These are phyloP conservation scores for Myiagra hebetior DNA, from an alignment of 2,113 vertebrate species.

Conservation along the genomic window DNA sequence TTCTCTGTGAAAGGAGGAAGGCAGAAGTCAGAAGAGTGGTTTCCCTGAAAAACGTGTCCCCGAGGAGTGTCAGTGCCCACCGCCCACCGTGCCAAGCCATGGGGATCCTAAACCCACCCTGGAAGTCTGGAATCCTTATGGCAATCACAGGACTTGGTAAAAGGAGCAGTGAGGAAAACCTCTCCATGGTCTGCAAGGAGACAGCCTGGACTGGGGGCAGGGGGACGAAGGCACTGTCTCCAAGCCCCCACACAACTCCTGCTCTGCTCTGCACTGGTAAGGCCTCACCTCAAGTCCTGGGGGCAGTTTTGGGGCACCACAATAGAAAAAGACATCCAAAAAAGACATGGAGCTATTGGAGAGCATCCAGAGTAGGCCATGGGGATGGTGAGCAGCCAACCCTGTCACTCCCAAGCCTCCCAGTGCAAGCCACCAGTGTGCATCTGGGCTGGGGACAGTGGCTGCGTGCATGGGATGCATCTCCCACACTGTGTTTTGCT, in stretches of 20 bases:
- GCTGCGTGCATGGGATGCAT: background rate
- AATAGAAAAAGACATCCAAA: background rate
- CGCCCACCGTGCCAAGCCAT: accelerated
- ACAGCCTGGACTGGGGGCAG: background rate
- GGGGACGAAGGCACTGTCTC: background rate
- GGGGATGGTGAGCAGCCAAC: background rate
- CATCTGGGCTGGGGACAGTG: background rate
- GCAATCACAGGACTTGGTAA: background rate
- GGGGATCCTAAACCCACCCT: background rate
- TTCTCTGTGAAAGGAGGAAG: slow-evolving; percentile 81
- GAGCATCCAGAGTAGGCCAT: background rate
- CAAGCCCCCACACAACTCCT: background rate
- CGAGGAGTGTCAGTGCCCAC: accelerated
- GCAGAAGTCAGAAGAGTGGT: background rate
- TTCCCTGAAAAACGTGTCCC: accelerated
- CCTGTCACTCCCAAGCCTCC: background rate
- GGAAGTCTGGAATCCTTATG: background rate
- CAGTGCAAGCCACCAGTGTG: background rate
- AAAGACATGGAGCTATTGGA: background rate
- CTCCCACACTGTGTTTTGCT: background rate
- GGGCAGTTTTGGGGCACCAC: background rate
- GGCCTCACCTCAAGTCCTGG: background rate
- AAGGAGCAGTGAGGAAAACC: background rate
- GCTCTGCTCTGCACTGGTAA: background rate
- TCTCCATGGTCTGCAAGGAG: background rate